Evolutionary conservation across 2,888 invertebrate species (phyloP).

Genomic region (Acleris holmiana): DNA sequence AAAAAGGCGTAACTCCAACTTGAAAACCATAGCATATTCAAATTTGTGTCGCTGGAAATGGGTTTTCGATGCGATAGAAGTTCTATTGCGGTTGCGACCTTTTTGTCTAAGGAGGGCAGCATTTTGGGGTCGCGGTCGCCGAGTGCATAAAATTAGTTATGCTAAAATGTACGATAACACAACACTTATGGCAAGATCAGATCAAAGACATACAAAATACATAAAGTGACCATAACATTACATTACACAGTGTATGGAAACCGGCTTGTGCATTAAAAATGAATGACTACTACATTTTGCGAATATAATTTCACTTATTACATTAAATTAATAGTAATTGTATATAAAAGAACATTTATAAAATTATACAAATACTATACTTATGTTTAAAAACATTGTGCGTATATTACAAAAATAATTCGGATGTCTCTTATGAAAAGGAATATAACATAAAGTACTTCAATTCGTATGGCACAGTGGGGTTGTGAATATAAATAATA

Average conservation of each 20-base stretch:
- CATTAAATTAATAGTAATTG: slow-evolving; percentile 33
- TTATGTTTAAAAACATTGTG: slow-evolving; percentile 48
- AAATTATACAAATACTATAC: slow-evolving; percentile 35
- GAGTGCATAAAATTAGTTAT: slow-evolving; percentile 42
- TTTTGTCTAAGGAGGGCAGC: not conserved
- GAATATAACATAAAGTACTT: slow-evolving; percentile 10
- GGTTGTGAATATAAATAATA: not conserved
- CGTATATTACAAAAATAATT: slow-evolving; percentile 45
- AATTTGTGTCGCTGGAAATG: too few species aligned
- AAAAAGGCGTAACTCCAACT: too few species aligned
- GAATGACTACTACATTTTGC: slow-evolving; percentile 24
- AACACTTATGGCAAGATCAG: slow-evolving; percentile 59
- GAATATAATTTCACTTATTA: slow-evolving; percentile 22
- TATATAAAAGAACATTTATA: slow-evolving; percentile 37
- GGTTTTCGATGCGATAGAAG: too few species aligned
- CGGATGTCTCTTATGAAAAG: slow-evolving; percentile 25
- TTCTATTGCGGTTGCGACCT: too few species aligned
- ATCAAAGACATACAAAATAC: slow-evolving; percentile 40
- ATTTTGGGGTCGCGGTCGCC: slow-evolving; percentile 30
- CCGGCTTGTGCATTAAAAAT: slow-evolving; percentile 25
- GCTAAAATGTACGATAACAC: slow-evolving; percentile 43
- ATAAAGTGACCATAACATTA: slow-evolving; percentile 26
- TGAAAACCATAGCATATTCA: too few species aligned
- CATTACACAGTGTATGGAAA: slow-evolving; percentile 31
- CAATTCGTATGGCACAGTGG: slow-evolving; percentile 34